A percentile compares a stretch with the other conserved stretches of the same genome.
phyloP scores from a whole-genome alignment of 2,797 vertebrate species.

The Furcifer pardalis region DNA sequence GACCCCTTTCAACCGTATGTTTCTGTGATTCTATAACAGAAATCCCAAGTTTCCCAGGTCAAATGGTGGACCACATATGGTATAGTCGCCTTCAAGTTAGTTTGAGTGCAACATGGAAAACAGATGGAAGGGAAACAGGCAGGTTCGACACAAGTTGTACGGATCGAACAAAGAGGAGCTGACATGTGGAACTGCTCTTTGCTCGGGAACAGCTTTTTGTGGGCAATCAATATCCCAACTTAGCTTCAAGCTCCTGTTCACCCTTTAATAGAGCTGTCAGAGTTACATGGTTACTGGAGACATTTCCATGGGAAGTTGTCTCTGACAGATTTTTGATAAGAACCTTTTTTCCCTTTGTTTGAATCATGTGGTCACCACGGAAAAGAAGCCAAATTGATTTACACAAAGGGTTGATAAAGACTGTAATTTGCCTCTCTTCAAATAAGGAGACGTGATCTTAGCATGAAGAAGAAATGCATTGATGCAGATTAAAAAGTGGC shows the following conservation, averaged over 20 bases:
- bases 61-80: not conserved
- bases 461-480: not conserved
- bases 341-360: slow-evolving; percentile 48
- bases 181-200: slow-evolving; percentile 36
- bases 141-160: not conserved
- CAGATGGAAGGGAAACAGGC: not conserved
- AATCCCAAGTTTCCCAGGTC: not conserved
- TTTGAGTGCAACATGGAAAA: not conserved
- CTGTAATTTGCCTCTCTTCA: slow-evolving; percentile 48
- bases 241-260: slow-evolving; percentile 42
- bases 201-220: slow-evolving; percentile 23
- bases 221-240: slow-evolving; percentile 37
- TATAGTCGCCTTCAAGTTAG: not conserved
- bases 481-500: too few relatives aligned
- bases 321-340: slow-evolving; percentile 51
- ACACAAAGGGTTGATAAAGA: slow-evolving; percentile 50
- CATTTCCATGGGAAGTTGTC: slow-evolving; percentile 51
- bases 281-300: slow-evolving; percentile 53
- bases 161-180: not conserved
- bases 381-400: slow-evolving; percentile 53
- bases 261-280: slow-evolving; percentile 63
- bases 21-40: too few relatives aligned
- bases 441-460: slow-evolving; percentile 52
- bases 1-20: too few relatives aligned
- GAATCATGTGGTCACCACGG: slow-evolving; percentile 1